phyloP scores from a whole-genome alignment of 2,113 vertebrate species.

The Haliaeetus leucogaster region DNA sequence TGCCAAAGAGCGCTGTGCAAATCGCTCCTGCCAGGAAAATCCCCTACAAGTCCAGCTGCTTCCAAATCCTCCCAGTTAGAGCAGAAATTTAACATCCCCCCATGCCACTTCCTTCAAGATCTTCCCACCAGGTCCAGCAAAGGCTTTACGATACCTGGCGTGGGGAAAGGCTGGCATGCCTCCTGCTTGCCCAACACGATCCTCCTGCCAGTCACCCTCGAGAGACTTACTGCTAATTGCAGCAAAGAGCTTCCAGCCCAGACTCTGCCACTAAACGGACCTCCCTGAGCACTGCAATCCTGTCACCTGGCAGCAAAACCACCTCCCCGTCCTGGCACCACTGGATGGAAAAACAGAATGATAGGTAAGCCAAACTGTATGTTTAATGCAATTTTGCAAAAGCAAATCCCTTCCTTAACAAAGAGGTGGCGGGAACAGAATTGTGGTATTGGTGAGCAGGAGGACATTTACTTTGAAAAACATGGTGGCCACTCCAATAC shows the following conservation, averaged over 20 bases:
- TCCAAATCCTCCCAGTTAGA: neutral
- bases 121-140: neutral
- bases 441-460: neutral
- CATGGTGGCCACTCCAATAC: neutral
- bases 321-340: neutral
- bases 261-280: neutral
- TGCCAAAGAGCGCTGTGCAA: neutral
- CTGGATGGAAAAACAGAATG: neutral
- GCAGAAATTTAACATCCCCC: neutral
- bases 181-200: neutral
- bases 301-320: neutral
- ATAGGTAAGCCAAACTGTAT: neutral
- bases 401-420: neutral
- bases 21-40: neutral
- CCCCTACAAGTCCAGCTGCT: neutral
- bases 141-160: neutral
- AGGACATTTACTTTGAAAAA: neutral
- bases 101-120: neutral
- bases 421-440: neutral
- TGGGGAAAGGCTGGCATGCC: neutral
- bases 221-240: neutral
- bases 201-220: neutral
- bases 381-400: neutral
- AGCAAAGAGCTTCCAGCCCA: neutral
- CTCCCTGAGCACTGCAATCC: neutral